Evolutionary conservation across 2,888 invertebrate genomes (phyloP), one percentile per base, ranked within the genome.

Genomic region (Taenaris catops): DNA sequence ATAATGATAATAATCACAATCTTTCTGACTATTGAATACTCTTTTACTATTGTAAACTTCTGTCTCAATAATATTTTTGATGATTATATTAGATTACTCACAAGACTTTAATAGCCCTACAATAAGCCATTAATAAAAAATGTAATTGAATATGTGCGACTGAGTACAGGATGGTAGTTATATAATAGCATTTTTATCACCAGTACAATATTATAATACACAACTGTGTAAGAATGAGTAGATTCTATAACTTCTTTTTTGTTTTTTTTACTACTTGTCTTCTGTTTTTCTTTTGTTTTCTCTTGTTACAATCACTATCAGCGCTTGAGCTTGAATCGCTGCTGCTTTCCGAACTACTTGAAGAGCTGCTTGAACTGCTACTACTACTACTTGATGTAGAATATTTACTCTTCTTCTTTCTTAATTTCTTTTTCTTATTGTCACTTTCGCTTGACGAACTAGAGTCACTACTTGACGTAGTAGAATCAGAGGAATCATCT

Each of bases 401-500:
- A 46, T 59, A 53, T 37, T 69, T 73, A 46, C 64, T 71, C 43
- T 59, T 73, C 48, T 58, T 71, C 33, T 54, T 59, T 46, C 48
- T 56, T 10, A 53, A 33, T 29, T 58, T 65, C 31, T 59, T 80
- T 47, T 64, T 79, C 35, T 60, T 76, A 27, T 47, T 54, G 39
- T 67, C 64, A 18, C 57, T 59, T 17, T 74, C 76, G 55, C 75
- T 78, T 6, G 80, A 76, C 8, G 79, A 72, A 50, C 71, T 79
- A 19, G 74, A 66, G 2, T 71, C 71, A 46, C 70, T 72, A 43
- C 66, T 73, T 2, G 79, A 63, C 18, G 74, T 68, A 51, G 69
- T 80, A 9, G 72, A 60, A 7, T 70, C 70, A 8, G 79, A 66
- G 9, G 79, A 68, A 31, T 65, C 64, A 47, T 63, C 68, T 1